These are phyloP conservation scores for Turdus rufiventris DNA, from an alignment of 2,113 vertebrate genomes.

Conservation along the genomic window DNA sequence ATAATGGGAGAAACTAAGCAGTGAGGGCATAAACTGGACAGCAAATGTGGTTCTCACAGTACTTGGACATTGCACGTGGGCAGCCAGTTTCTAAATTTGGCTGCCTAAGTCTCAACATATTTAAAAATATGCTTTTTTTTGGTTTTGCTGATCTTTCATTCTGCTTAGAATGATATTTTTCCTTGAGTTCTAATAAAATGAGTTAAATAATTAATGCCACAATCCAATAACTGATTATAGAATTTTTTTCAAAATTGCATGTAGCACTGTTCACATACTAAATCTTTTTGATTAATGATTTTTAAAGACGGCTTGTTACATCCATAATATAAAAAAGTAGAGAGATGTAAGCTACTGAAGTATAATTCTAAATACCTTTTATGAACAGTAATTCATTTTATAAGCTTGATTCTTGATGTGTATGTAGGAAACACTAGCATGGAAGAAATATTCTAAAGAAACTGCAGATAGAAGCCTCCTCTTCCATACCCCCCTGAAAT, in stretches of 20 bases:
- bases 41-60: not conserved
- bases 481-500: slow-evolving; percentile 43
- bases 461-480: slow-evolving; percentile 35
- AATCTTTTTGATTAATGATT: slow-evolving; percentile 63
- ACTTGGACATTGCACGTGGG: not conserved
- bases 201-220: slow-evolving; percentile 65
- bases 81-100: not conserved
- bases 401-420: not conserved
- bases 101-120: not conserved
- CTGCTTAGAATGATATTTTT: slow-evolving; percentile 28
- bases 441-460: slow-evolving; percentile 31
- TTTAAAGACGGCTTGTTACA: slow-evolving; percentile 38
- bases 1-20: not conserved
- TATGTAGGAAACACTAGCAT: not conserved
- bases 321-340: slow-evolving; percentile 2
- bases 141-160: slow-evolving; percentile 27
- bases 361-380: slow-evolving; percentile 24
- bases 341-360: not conserved
- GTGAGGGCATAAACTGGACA: not conserved
- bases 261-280: slow-evolving; percentile 30
- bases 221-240: slow-evolving; percentile 65
- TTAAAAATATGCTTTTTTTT: not conserved
- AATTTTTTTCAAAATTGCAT: slow-evolving; percentile 30
- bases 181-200: slow-evolving; percentile 44
- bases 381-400: slow-evolving; percentile 34